Evolutionary conservation across 1,140 invertebrate genomes (phyloP), one percentile per base, ranked within the genome.

Genomic region (Stegodyphus mimosarum): DNA sequence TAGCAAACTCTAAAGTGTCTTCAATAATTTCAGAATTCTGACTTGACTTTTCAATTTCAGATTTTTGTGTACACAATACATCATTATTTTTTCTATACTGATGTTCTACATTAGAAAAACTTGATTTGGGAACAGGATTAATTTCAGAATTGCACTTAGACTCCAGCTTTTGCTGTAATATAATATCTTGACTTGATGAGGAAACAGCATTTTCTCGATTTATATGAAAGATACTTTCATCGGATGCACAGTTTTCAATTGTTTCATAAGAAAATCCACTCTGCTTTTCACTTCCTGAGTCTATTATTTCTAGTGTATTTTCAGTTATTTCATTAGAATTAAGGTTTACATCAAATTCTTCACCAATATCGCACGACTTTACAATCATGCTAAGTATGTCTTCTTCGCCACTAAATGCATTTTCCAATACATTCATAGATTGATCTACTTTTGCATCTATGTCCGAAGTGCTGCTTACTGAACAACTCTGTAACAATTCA

Each of bases 301-400:
- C 55, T 60, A 60, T 15, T 10, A 10, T 60, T 10, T 15, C 9
- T 10, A 60, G 55, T 10, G 55, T 60, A 15, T 9, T 15, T 2
- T 9, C 9, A 60, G 55, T 10, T 10, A 60, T 60, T 73, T 73
- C 71, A 5, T 53, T n/a, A 9, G 49, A 49, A 48, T 64, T 18
- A 52, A 50, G n/a, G 10, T 74, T 48, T 9, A 18, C 50, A 51
- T 74, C 79, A 63, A 71, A 83, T 74, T 66, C 80, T 49, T 67
- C 72, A 69, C 66, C 64, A 49, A 84, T 84, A 63, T 76, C 66
- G 33, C 81, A 83, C 48, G 67, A 70, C 9, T 83, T 83, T n/a
- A 83, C 71, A 66, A 71, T 64, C 72, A 63, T 66, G 69, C 81
- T 76, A 33, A 84, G 70, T n/a, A 83, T 64, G 70, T 84, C 73